A percentile compares a stretch with the other conserved stretches of the same genome.
These are phyloP conservation scores for Melanocharis versteri DNA, from an alignment of 2,113 vertebrate species.

Conservation along the genomic window DNA sequence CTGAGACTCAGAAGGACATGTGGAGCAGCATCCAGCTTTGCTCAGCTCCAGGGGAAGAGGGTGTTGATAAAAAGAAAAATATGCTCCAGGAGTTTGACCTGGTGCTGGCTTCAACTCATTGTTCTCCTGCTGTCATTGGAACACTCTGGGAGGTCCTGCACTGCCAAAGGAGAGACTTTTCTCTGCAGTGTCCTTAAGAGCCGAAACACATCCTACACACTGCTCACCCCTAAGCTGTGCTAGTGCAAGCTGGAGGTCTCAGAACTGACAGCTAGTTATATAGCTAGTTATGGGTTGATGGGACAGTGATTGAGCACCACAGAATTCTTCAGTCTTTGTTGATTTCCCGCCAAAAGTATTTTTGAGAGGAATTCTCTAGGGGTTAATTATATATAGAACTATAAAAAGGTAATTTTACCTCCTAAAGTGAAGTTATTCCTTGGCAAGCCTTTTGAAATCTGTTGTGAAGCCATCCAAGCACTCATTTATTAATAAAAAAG, in stretches of 20 bases:
- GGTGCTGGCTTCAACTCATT: not conserved
- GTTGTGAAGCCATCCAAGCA: not conserved
- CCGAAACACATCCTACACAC: accelerated
- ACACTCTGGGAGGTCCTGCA: not conserved
- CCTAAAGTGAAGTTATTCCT: not conserved
- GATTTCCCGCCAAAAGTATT: accelerated
- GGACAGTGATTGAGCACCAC: not conserved
- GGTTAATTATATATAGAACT: not conserved
- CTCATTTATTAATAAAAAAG: not conserved
- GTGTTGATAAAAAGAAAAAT: not conserved
- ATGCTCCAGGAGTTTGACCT: not conserved
- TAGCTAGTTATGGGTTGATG: not conserved
- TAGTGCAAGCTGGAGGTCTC: not conserved
- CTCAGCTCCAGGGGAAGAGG: not conserved
- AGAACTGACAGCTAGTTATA: not conserved
- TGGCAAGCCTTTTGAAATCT: not conserved
- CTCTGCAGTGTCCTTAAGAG: accelerated
- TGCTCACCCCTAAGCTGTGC: not conserved
- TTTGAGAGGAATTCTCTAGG: not conserved
- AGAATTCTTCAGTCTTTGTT: not conserved
- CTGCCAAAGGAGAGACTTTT: not conserved
- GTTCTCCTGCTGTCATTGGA: not conserved
- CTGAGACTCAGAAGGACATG: not conserved
- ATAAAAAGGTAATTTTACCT: not conserved
- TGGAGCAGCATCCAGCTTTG: not conserved